Conservation (phyloP, 1,140 invertebrate genomes). For the Akabosia matsudoensis region DNA sequence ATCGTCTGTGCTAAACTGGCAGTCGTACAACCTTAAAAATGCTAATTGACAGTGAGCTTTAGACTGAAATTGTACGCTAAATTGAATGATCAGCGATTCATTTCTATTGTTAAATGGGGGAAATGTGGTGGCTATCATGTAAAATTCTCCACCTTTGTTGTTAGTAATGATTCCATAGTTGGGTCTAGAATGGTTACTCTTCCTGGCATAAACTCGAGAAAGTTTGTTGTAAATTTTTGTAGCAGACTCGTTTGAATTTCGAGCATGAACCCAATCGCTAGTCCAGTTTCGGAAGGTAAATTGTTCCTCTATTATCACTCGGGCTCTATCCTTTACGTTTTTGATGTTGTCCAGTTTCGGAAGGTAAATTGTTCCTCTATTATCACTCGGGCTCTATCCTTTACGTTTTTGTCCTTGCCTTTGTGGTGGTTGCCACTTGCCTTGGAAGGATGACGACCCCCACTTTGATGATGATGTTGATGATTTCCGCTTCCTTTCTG, state of each 20-base stretch:
- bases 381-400: neutral
- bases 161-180: conserved; percentile 10
- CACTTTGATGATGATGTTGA: neutral
- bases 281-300: neutral
- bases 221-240: conserved; percentile 23
- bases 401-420: neutral
- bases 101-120: conserved; percentile 9
- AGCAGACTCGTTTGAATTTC: neutral
- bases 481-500: neutral
- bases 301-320: neutral
- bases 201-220: neutral
- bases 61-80: conserved; percentile 8
- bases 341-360: neutral
- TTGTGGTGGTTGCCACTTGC: neutral
- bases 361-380: conserved; percentile 3
- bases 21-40: neutral
- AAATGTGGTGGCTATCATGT: neutral
- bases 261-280: neutral
- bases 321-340: too few relatives aligned
- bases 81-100: conserved; percentile 7
- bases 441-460: neutral
- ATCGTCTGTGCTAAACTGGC: neutral
- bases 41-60: neutral
- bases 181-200: neutral
- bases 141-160: conserved; percentile 20